Base-by-base conservation (phyloP, 2,797 vertebrate species). In the Chaetodon trifasciatus region DNA sequence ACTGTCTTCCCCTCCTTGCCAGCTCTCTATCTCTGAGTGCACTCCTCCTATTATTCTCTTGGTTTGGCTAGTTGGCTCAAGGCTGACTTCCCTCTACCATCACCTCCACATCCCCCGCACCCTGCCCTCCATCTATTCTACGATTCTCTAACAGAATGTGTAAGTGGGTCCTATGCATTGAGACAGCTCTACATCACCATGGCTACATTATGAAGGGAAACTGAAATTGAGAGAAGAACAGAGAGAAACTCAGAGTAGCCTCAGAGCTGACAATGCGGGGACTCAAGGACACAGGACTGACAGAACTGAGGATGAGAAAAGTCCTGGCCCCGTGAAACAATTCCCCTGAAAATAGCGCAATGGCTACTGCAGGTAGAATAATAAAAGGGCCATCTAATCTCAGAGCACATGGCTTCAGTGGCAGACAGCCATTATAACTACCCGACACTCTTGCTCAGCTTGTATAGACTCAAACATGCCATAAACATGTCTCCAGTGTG, bases 131-230 rank as follows among this genome's bases (percentile, higher is more conserved):
- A 79, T 76, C 78, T 67, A 78, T 72, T 76, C 72, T 68, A 32
- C 65, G 52, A 79, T 79, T 87, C 58, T 60, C 49, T 68, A 21
- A 58, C 71, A 86, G 61, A 78, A 78, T 80, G 73, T 72, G 85
- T 70, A 61, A 71, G 67, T 75, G 50, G 77, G 39, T 62, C 78
- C 60, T 78, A 61, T 77, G 82, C 70, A 80, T 42, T 40, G 79
- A 87, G 66, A 85, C 79, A 66, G 81, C 75, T 74, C 79, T 57
- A 58, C 65, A 88, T 94, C 87, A 85, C 89, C 90, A 89, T 93
- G 85, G 83, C 85, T 90, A 92, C 89, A 74, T 91, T 60, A 81
- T 74, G 79, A 78, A 70, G 70, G 77, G 64, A 84, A 83, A 79
- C 57, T 58, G 74, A 81, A 60, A 55, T 7, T 28, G 47, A 58